Evolutionary conservation across 2,113 vertebrate species (phyloP).

Genomic region (Pluvianellus socialis): DNA sequence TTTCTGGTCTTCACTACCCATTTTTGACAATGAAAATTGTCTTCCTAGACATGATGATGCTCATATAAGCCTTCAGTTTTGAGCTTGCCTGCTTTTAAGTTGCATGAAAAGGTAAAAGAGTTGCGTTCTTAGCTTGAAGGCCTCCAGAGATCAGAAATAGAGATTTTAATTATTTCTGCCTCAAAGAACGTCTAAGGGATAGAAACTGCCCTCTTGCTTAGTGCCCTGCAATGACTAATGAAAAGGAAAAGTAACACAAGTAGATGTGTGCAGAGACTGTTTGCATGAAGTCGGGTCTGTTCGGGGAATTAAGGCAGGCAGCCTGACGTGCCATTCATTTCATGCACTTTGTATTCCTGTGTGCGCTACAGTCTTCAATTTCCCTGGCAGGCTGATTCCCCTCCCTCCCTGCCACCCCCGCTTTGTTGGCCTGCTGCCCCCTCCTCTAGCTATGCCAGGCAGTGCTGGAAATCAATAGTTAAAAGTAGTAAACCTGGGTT

Average conservation of each 20-base stretch:
- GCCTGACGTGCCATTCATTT: background rate
- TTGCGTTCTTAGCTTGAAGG: background rate
- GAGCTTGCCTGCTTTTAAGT: background rate
- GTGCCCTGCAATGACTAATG: background rate
- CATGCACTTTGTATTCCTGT: accelerated
- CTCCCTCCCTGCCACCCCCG: too few species aligned
- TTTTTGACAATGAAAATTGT: background rate
- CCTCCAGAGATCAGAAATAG: background rate
- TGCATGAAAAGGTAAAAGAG: background rate
- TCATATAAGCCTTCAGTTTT: background rate
- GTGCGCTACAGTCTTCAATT: background rate
- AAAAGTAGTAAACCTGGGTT: background rate
- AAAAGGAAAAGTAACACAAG: background rate
- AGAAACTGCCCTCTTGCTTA: background rate
- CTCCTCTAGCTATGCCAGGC: background rate
- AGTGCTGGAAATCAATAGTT: background rate
- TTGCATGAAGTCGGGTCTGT: background rate
- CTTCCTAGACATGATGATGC: background rate
- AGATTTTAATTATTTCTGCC: background rate
- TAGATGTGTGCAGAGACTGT: background rate
- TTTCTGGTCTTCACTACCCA: background rate
- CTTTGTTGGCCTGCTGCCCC: background rate
- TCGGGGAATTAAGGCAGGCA: background rate
- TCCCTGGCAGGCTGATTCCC: background rate
- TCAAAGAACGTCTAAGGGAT: background rate